These are phyloP conservation scores for Raja brachyura DNA, from an alignment of 2,113 vertebrate genomes.

Conservation along the genomic window DNA sequence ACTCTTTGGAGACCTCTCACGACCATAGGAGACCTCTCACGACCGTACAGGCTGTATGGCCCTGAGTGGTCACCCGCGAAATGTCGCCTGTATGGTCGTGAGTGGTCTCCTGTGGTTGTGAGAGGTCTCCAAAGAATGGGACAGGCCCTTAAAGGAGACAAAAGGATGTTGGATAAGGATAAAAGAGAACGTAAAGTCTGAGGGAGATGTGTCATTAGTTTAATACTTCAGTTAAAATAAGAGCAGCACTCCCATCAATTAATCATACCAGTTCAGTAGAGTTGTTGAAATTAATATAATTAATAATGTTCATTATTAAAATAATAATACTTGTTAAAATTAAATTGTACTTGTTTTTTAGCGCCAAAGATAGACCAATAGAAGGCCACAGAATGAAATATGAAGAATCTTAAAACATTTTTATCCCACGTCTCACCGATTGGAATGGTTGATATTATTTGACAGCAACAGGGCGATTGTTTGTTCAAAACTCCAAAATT, in stretches of 20 bases:
- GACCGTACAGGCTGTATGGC: too few relatives aligned
- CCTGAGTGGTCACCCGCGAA: too few relatives aligned
- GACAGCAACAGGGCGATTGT: neutral
- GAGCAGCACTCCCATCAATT: neutral
- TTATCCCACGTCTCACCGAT: neutral
- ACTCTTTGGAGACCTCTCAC: too few relatives aligned
- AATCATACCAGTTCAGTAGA: neutral
- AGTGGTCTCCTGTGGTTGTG: too few relatives aligned
- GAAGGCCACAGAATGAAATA: neutral
- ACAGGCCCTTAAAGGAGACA: too few relatives aligned
- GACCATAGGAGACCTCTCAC: too few relatives aligned
- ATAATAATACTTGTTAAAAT: neutral
- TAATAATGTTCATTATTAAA: neutral
- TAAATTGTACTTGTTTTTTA: neutral
- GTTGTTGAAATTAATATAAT: too few relatives aligned
- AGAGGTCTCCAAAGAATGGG: too few relatives aligned
- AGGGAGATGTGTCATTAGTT: too few relatives aligned
- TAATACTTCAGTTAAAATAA: neutral
- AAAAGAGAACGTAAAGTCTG: too few relatives aligned
- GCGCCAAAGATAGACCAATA: neutral
- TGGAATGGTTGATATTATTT: neutral
- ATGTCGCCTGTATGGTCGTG: too few relatives aligned
- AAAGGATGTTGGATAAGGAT: too few relatives aligned
- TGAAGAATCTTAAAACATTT: neutral
- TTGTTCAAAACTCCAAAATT: conserved; percentile 20